These are phyloP conservation scores for Habrosyne pyritoides DNA, from an alignment of 2,888 invertebrate species.

Conservation along the genomic window DNA sequence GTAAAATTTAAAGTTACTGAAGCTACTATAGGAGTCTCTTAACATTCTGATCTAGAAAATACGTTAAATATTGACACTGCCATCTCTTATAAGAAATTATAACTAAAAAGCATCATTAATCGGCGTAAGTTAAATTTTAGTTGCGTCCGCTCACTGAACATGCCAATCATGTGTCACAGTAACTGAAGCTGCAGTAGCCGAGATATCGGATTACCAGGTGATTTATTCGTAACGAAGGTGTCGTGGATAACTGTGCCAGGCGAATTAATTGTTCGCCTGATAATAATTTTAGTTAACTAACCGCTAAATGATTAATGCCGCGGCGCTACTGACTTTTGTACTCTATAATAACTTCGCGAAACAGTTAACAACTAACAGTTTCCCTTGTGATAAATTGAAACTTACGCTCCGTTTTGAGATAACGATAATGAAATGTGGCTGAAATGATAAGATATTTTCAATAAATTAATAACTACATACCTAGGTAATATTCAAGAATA, in stretches of 20 bases:
- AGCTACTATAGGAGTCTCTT: no score
- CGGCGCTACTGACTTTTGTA: conserved; percentile 39
- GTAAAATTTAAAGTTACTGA: no score
- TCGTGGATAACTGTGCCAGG: conserved; percentile 40
- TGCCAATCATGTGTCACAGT: conserved; percentile 28
- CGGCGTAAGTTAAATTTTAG: no score
- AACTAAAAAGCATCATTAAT: neutral
- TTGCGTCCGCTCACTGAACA: conserved; percentile 13
- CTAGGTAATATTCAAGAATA: no score
- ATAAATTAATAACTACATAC: no score
- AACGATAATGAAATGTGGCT: no score
- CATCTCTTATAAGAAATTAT: no score
- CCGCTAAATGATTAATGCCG: conserved; percentile 42
- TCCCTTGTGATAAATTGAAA: neutral
- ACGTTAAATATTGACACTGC: no score
- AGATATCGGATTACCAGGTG: conserved; percentile 55
- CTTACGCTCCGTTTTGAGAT: neutral
- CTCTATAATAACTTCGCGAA: conserved; percentile 10
- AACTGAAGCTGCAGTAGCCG: conserved; percentile 39
- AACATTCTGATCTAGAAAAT: no score
- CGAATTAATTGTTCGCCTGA: conserved; percentile 59
- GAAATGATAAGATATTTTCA: no score
- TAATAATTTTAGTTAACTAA: conserved; percentile 54
- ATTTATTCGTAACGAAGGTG: conserved; percentile 61
- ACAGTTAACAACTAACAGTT: neutral